Evolutionary conservation across 1,140 invertebrate genomes (phyloP), one percentile per base, ranked within the genome.

Genomic region (Caerostris darwini): DNA sequence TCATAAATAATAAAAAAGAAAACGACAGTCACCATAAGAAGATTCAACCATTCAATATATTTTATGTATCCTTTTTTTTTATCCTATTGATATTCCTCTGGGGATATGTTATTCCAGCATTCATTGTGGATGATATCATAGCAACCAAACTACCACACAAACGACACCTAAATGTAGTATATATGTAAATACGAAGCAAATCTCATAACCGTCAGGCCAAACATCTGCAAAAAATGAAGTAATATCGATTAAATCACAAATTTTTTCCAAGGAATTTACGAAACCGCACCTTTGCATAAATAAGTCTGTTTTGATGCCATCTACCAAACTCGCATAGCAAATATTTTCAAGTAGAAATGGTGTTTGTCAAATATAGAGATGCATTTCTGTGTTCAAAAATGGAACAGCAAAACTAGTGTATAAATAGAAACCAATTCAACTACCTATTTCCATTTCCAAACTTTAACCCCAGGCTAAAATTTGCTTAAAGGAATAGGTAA

Each of bases 371-470:
- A 50, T 50, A 53, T 50, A 77, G 71, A 53, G 34, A 34, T 34
- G 34, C 53, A 67, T 50, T 34, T 77, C 71, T 50, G 12, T 77
- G 71, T 34, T 53, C 50, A 5, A 10, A 12, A 34, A 50, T 77
- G 19, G 71, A 77, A 77, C 34, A 53, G 8, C 61, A 64, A 64
- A 64, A 17, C 12, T 12, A 77, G 71, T 14, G 34, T 34, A 1
- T 50, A 77, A 50, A 77, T 53, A 77, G 71, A 77, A 77, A 77
- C 34, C 71, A 77, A 77, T 77, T 77, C 71, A 12, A 77, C 50
- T 50, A 50, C 34, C 34, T 77, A 77, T 77, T 50, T 34, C 19
- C 53, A 77, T 77, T 77, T 77, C 34, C 53, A 50, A 77, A 12
- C 53, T 53, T 50, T 34, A 50, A 10, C 71, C 34, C 10, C 71